Conservation (phyloP, 2,888 invertebrate species). For the Drosophila quinaria region DNA sequence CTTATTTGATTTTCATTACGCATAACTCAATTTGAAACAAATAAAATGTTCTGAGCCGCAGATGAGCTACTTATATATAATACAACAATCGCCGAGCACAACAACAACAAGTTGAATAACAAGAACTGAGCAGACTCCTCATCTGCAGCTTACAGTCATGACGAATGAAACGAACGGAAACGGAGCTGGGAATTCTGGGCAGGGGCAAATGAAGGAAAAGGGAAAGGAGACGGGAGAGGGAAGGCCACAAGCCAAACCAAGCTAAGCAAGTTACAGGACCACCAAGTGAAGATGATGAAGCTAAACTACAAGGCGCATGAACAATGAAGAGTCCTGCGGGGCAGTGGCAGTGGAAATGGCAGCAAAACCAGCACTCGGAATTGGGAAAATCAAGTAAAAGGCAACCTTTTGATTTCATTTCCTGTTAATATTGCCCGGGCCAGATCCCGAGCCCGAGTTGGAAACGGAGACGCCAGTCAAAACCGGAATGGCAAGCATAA, state of each 20-base stretch:
- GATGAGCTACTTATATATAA: conserved; percentile 68
- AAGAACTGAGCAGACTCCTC: conserved; percentile 28
- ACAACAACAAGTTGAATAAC: conserved; percentile 29
- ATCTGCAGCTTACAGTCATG: conserved; percentile 48
- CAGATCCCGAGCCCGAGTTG: conserved; percentile 10
- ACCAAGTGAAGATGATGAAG: conserved; percentile 76
- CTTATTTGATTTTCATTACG: conserved; percentile 84
- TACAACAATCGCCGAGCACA: conserved; percentile 57
- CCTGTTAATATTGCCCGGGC: conserved; percentile 76
- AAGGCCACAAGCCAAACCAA: conserved; percentile 38
- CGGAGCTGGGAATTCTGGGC: conserved; percentile 33
- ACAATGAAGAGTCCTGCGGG: conserved; percentile 56
- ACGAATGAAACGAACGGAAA: conserved; percentile 71
- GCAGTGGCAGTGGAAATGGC: conserved; percentile 1
- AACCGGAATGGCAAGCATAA: conserved; percentile 65
- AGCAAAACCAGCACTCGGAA: conserved; percentile 49
- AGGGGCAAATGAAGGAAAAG: conserved; percentile 7
- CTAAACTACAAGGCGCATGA: conserved; percentile 69
- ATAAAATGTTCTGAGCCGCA: conserved; percentile 77
- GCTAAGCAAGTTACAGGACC: conserved; percentile 63
- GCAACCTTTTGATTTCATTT: conserved; percentile 81
- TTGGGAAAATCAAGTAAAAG: conserved; percentile 78
- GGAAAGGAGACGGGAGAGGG: conserved; percentile 10
- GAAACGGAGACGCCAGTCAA: conserved; percentile 28
- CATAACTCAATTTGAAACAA: conserved; percentile 83